Base-by-base conservation (phyloP, 2,888 invertebrate genomes). In the Campoletis raptor region DNA sequence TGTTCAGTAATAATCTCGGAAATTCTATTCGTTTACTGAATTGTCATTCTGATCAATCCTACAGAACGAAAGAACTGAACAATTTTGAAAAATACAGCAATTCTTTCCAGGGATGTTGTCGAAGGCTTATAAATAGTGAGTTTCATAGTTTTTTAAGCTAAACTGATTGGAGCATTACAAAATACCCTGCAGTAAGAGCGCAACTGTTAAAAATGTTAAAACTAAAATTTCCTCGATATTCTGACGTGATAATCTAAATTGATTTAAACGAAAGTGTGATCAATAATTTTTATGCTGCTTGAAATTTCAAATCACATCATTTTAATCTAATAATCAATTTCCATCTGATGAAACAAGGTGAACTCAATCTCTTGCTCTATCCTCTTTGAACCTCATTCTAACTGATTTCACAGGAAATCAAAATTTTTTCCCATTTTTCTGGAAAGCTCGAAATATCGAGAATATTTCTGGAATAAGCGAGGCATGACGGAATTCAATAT, bases 401-500 rank as follows among this genome's bases (percentile, higher is more conserved):
- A 21, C 21, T 24, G 54, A 30, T 21, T 15, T 37, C 24, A 37
- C 24, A 42, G 42, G 12, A 57, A 24, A 24, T 12, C 5, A 15
- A 5, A 30, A 73, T 8, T 52, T 54, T 66, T 74, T 66, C 37
- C 12, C 18, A 21, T 54, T 48, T 77, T 52, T 77, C 48, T 6
- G 57, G 69, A 61, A 48, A 18, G 24, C 37, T 61, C 61, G 52
- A 69, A n/a, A 61, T 67, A 78, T 78, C 42, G 72, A 72, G 79
- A 54, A 77, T 67, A 61, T 37, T 83, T 24, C 30, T 18, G 30
- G 12, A 42, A 18, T 42, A 24, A 52, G 61, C 61, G 18, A 30
- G 42, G 48, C 48, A 30, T 45, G 70, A 37, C 24, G 21, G 37
- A 73, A 78, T 83, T 83, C 79, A 83, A 83, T 83, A 79, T 73